A percentile compares a stretch with the other conserved stretches of the same genome.
These are phyloP conservation scores for Euproctis similis DNA, from an alignment of 2,888 invertebrate species.

Conservation along the genomic window DNA sequence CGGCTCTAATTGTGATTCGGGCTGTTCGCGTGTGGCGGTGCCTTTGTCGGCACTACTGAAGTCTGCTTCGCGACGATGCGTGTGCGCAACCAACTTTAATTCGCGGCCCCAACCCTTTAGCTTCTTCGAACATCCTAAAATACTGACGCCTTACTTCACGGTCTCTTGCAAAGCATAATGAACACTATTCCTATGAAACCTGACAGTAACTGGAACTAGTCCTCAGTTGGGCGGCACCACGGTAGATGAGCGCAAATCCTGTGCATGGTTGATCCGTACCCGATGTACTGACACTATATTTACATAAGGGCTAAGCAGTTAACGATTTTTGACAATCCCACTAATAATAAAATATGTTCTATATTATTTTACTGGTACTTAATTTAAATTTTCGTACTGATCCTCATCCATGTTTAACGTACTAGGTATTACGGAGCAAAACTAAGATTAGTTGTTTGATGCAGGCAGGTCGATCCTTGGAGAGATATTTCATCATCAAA, in stretches of 20 bases:
- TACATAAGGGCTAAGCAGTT: too few species aligned
- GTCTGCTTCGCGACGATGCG: constrained; percentile 33
- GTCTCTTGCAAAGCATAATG: constrained; percentile 33
- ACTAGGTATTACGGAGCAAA: too few species aligned
- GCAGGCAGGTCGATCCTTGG: too few species aligned
- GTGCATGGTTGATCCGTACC: constrained; percentile 54
- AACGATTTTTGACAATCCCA: too few species aligned
- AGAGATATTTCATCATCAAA: too few species aligned
- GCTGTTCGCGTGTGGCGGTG: constrained; percentile 70
- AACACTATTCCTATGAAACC: constrained; percentile 36
- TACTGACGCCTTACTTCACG: constrained; percentile 55
- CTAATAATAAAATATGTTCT: too few species aligned
- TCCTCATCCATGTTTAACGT: too few species aligned
- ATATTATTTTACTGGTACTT: too few species aligned
- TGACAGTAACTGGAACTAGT: constrained; percentile 31
- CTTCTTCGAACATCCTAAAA: constrained; percentile 73
- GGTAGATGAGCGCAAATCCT: constrained; percentile 69
- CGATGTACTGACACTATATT: constrained; percentile 24
- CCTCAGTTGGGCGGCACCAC: constrained; percentile 50
- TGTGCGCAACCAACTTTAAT: constrained; percentile 45
- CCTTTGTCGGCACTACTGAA: constrained; percentile 63
- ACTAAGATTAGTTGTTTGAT: too few species aligned
- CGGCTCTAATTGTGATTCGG: constrained; percentile 73
- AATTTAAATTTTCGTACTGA: too few species aligned
- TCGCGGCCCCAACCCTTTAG: constrained; percentile 48